Conservation (phyloP, 2,797 vertebrate species). For the Bufotes viridis region DNA sequence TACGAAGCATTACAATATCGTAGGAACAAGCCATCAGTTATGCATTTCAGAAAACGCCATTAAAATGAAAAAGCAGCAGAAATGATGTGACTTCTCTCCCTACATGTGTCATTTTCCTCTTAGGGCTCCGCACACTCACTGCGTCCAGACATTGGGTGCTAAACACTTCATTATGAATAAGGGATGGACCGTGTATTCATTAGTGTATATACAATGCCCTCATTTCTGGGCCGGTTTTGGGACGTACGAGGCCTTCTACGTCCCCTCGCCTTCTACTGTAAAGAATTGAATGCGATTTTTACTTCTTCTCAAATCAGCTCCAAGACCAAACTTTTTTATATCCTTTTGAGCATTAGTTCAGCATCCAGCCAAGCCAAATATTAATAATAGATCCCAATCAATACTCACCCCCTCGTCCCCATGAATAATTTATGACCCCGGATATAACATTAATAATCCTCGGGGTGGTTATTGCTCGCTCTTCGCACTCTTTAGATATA, state of each 20-base stretch:
- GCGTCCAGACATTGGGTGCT: no score
- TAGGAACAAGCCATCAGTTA: no score
- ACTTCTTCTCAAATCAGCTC: background rate
- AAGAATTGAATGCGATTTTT: background rate
- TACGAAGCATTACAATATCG: no score
- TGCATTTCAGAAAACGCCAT: no score
- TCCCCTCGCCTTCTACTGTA: background rate
- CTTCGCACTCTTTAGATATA: background rate
- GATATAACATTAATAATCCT: constrained; percentile 38
- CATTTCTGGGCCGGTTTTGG: background rate
- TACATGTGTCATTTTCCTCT: no score
- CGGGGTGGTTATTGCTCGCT: constrained; percentile 14
- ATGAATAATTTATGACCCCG: constrained; percentile 53
- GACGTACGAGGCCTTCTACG: no score
- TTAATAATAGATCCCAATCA: constrained; percentile 58
- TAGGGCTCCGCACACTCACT: no score
- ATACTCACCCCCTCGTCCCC: constrained; percentile 22
- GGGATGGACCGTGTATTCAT: no score
- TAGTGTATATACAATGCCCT: no score
- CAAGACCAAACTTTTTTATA: constrained; percentile 14
- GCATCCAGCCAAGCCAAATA: constrained; percentile 43
- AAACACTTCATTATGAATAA: no score
- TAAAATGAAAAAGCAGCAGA: no score
- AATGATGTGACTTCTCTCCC: no score
- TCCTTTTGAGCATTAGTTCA: background rate